These are phyloP conservation scores for Orius insidiosus DNA, from an alignment of 1,140 invertebrate genomes.

Conservation along the genomic window DNA sequence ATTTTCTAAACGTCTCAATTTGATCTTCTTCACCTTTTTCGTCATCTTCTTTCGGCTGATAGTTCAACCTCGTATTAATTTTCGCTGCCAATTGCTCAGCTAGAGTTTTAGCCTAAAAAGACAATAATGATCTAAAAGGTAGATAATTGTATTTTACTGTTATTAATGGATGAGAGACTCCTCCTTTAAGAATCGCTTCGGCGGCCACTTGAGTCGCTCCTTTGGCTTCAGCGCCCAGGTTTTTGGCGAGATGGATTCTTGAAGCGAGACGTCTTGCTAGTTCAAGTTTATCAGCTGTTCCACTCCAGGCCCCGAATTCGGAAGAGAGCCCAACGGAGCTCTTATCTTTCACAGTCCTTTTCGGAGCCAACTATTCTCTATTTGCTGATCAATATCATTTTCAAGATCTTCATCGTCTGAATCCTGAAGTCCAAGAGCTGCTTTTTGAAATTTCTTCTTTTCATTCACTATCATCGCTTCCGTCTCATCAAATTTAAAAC, in stretches of 20 bases:
- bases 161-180: conserved; percentile 51
- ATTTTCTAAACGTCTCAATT: conserved; percentile 60
- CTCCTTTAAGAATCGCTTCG: conserved; percentile 77
- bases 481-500: conserved; percentile 97
- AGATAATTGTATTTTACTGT: conserved; percentile 36
- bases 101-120: conserved; percentile 60
- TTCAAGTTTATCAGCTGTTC: conserved; percentile 60
- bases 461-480: conserved; percentile 91
- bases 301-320: neutral
- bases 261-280: conserved; percentile 74
- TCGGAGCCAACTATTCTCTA: conserved; percentile 91
- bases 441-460: conserved; percentile 96
- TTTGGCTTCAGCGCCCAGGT: conserved; percentile 70
- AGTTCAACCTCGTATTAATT: conserved; percentile 84
- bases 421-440: conserved; percentile 82
- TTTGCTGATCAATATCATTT: conserved; percentile 94
- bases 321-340: conserved; percentile 26
- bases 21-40: conserved; percentile 47
- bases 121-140: too few relatives aligned
- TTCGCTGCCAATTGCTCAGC: conserved; percentile 90
- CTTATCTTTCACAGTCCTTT: conserved; percentile 85
- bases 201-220: conserved; percentile 76
- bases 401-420: conserved; percentile 97
- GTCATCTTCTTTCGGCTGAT: conserved; percentile 69
- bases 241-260: conserved; percentile 75